Evolutionary conservation across 2,888 invertebrate genomes (phyloP).

Genomic region (Eremobia ochroleuca): DNA sequence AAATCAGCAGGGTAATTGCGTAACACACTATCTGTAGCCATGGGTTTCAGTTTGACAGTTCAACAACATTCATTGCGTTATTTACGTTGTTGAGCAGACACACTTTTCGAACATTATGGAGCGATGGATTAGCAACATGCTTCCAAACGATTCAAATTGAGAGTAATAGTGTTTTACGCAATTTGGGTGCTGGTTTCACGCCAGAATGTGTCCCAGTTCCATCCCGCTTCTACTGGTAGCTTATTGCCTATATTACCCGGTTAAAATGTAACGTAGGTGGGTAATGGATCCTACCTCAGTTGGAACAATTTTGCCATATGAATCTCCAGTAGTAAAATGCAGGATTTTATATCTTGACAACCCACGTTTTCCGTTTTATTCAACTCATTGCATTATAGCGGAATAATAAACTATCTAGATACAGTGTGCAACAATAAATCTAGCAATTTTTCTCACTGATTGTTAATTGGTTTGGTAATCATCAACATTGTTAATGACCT

Average conservation of each 20-base stretch:
- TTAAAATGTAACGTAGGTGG: conserved; percentile 4
- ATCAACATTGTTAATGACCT: neutral
- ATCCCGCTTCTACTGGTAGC: neutral
- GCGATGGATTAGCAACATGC: no score
- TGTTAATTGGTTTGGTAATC: neutral
- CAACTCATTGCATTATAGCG: neutral
- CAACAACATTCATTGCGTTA: no score
- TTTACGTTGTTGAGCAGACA: no score
- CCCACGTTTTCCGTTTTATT: conserved; percentile 9
- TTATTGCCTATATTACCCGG: conserved; percentile 1
- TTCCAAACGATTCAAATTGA: no score
- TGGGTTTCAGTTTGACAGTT: no score
- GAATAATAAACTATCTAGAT: neutral
- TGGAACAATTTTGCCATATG: neutral
- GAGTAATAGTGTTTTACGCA: no score
- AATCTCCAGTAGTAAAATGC: neutral
- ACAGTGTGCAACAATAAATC: neutral
- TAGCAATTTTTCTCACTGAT: neutral
- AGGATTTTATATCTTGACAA: neutral
- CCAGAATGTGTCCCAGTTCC: neutral
- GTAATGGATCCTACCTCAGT: conserved; percentile 1
- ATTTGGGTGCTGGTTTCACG: no score
- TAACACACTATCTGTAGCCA: no score
- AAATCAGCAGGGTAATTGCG: no score
- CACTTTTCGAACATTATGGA: no score